phyloP scores from a whole-genome alignment of 2,113 vertebrate species.

The Mastomys coucha region DNA sequence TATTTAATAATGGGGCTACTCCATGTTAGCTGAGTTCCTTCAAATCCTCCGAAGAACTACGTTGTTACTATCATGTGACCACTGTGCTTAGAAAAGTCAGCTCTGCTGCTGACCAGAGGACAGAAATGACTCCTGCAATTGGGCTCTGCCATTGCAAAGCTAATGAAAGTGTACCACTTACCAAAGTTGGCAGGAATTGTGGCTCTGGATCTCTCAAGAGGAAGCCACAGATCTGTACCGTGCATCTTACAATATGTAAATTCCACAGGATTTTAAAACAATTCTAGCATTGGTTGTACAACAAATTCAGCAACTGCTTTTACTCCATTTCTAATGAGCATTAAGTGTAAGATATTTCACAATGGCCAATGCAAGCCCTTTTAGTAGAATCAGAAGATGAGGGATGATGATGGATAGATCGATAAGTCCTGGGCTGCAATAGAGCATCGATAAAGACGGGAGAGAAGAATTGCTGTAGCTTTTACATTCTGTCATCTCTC shows the following conservation, averaged over 20 bases:
- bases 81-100: slow-evolving; percentile 5
- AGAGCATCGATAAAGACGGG: background rate
- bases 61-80: slow-evolving; percentile 1
- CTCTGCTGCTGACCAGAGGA: slow-evolving; percentile 12
- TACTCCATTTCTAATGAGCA: background rate
- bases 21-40: background rate
- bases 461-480: background rate
- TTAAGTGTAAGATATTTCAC: slow-evolving; percentile 32
- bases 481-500: background rate
- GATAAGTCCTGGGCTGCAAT: background rate
- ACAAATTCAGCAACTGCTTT: slow-evolving; percentile 26
- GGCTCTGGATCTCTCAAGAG: slow-evolving; percentile 32
- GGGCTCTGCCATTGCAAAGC: slow-evolving; percentile 43
- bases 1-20: background rate
- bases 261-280: background rate
- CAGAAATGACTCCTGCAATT: background rate
- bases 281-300: background rate
- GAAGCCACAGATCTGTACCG: background rate
- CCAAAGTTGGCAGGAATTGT: slow-evolving; percentile 50
- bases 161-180: slow-evolving; percentile 61
- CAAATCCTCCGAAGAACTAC: slow-evolving; percentile 34
- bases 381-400: background rate
- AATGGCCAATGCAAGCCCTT: background rate
- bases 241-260: background rate
- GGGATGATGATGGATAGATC: background rate